Evolutionary conservation across 1,140 invertebrate species (phyloP).

Genomic region (Reticulitermes speratus): DNA sequence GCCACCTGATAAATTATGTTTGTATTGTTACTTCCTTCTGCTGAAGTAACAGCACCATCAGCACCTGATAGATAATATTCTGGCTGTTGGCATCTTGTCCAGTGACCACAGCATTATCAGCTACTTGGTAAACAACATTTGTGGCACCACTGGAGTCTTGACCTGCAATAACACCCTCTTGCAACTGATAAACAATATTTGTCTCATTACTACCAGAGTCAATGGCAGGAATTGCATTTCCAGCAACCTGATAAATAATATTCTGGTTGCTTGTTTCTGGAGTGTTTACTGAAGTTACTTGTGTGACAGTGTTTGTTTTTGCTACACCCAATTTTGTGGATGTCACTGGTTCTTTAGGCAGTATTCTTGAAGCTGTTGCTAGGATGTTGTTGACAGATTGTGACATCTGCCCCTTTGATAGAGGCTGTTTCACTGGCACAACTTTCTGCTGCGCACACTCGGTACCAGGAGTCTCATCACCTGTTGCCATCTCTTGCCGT

Average conservation of each 20-base stretch:
- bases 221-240: not conserved
- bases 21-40: conserved; percentile 20
- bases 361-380: not conserved
- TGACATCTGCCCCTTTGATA: not conserved
- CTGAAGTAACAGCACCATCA: not conserved
- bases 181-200: conserved; percentile 37
- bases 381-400: not conserved
- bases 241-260: not conserved
- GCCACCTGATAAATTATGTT: conserved; percentile 28
- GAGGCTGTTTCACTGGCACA: not conserved
- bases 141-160: conserved; percentile 19
- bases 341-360: not conserved
- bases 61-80: not conserved
- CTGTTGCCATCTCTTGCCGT: conserved; percentile 32
- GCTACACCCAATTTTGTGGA: not conserved
- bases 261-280: not conserved
- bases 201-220: conserved; percentile 35
- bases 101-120: not conserved
- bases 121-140: conserved; percentile 30
- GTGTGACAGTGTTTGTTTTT: not conserved
- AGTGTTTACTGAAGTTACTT: not conserved
- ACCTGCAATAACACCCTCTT: conserved; percentile 35
- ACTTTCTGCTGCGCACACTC: conserved; percentile 12
- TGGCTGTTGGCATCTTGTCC: not conserved
- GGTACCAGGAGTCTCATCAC: not conserved